Base-by-base conservation (phyloP, 2,113 vertebrate species). In the Scortum barcoo region DNA sequence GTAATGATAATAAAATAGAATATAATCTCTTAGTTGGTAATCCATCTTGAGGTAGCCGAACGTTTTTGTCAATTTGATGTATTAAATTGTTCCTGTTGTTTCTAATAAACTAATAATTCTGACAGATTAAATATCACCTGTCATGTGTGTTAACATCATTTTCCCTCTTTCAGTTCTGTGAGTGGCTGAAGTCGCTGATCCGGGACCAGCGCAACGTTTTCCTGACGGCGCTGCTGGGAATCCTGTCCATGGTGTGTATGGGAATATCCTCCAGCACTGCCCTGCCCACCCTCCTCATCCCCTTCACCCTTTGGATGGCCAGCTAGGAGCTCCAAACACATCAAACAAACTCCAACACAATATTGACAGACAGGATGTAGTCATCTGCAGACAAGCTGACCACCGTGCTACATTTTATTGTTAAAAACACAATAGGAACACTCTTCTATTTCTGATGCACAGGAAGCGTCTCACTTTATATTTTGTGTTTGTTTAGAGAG, bases 271-370 rank as follows among this genome's bases (percentile, higher is more conserved):
- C 93, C 19, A 93, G 90, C 73, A 96, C 96, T 2, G 93, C 95
- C 0, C 92, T 98, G 56, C 96, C 96, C 16, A 90, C 96, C 4
- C 87, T 98, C 81, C 78, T 98, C 40, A 83, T 99, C 86, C 97
- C 97, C 13, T 98, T 99, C 92, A 92, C 93, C 17, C 90, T 99
- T 76, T 99, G 98, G 98, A 99, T 99, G 97, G 97, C 94, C 63
- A 96, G 97, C 90, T 99, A 87, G 88, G 30, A 24, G 40, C 48
- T 8, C 6, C 1, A n/a, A n/a, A n/a, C n/a, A n/a, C n/a, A n/a
- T n/a, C n/a, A n/a, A n/a, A n/a, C n/a, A n/a, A n/a, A n/a, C n/a
- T n/a, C 9, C 17, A 19, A 9, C 20, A n/a, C 53, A 56, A 67
- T 5, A 50, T 24, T 14, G 11, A 42, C 26, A 4, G 14, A 65